phyloP scores from a whole-genome alignment of 2,113 vertebrate species.

The Scalopus aquaticus region DNA sequence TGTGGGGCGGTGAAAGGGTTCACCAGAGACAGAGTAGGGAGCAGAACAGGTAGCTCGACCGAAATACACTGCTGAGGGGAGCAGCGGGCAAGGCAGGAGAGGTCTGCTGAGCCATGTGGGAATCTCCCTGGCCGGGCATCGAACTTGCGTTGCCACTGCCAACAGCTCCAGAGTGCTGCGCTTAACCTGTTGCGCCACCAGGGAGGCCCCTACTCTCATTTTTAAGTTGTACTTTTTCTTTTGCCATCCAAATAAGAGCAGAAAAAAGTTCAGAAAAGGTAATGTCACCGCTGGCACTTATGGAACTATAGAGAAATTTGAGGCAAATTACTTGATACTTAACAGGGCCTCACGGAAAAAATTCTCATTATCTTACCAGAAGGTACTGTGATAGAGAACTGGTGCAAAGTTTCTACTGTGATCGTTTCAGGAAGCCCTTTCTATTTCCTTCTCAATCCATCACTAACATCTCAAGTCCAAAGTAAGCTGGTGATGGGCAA shows the following conservation, averaged over 20 bases:
- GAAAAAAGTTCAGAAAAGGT: slow-evolving; percentile 37
- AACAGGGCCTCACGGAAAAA: background rate
- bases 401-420: background rate
- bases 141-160: too few species aligned
- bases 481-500: background rate
- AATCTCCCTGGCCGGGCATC: too few species aligned
- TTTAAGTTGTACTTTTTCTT: slow-evolving; percentile 32
- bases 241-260: background rate
- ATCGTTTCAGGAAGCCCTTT: slow-evolving; percentile 11
- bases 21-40: too few species aligned
- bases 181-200: too few species aligned
- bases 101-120: too few species aligned
- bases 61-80: too few species aligned
- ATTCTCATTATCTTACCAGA: background rate
- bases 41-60: too few species aligned
- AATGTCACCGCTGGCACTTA: slow-evolving; percentile 33
- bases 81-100: too few species aligned
- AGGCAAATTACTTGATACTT: slow-evolving; percentile 6
- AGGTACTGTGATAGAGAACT: background rate
- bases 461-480: background rate
- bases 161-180: too few species aligned
- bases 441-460: background rate
- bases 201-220: too few species aligned
- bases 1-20: too few species aligned
- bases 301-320: background rate